A percentile compares a stretch with the other conserved stretches of the same genome.
These are phyloP conservation scores for Mimachlamys varia DNA, from an alignment of 2,888 invertebrate species.

Conservation along the genomic window DNA sequence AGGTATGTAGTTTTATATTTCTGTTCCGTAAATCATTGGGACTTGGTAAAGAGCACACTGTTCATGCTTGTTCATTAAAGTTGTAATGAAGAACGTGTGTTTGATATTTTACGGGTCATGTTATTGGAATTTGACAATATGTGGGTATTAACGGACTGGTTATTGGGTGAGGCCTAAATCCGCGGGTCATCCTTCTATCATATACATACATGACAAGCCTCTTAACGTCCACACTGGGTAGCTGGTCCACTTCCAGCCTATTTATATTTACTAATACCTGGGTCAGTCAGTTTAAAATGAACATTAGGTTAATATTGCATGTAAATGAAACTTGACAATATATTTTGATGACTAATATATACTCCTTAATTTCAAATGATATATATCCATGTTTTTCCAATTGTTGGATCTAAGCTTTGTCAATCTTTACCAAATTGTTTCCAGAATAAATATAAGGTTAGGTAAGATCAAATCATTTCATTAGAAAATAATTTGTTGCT, in stretches of 20 bases:
- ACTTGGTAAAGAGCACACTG: background rate
- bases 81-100: background rate
- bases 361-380: too few species aligned
- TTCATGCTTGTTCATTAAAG: too few species aligned
- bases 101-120: background rate
- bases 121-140: background rate
- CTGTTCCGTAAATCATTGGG: background rate
- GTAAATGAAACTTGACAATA: too few species aligned
- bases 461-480: too few species aligned
- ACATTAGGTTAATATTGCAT: background rate
- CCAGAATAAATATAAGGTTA: too few species aligned
- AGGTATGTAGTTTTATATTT: conserved; percentile 39
- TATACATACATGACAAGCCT: background rate
- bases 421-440: too few species aligned
- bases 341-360: too few species aligned
- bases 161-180: background rate
- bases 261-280: background rate
- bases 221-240: background rate
- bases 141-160: background rate
- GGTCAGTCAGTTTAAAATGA: background rate
- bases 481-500: too few species aligned
- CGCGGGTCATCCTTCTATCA: background rate
- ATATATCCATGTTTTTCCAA: too few species aligned
- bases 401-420: too few species aligned
- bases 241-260: background rate